Evolutionary conservation across 2,113 vertebrate genomes (phyloP), one percentile per base, ranked within the genome.

Genomic region (Neoarius graeffei): DNA sequence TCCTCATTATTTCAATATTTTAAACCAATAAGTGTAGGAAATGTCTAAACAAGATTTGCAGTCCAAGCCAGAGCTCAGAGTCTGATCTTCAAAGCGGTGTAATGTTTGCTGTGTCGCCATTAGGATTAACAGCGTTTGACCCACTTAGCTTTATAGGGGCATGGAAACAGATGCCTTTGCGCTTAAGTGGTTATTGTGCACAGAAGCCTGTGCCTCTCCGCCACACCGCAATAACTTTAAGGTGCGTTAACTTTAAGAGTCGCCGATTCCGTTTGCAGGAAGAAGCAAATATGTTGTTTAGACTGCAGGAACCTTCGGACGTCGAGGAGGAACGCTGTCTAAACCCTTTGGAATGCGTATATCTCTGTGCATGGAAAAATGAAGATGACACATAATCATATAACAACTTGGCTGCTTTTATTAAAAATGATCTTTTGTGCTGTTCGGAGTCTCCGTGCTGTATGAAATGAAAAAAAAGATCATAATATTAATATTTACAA

Each of bases 111-210:
- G 66, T 54, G 84, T 89, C 87, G 81, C 88, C 79, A 85, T 91
- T 83, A 88, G 84, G 91, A 89, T 90, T 91, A 91, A 90, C 91
- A 88, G 80, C 57, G 84, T 91, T 91, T 90, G 90, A 92, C 89
- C 91, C 90, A 90, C 85, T 92, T 92, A 88, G 86, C 90, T 90
- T 91, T 91, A 91, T 89, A 85, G 85, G 35, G n/a, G 66, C 67
- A 85, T 91, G 82, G 87, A 90, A 91, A 89, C 91, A 91, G 85
- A 91, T 88, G 89, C 85, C 81, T 88, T 35, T 88, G 59, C 73
- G 86, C 85, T 91, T 87, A 73, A 88, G 85, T 91, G 88, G 69
- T 86, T 88, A 87, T 90, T 91, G 88, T 84, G 80, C 66, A 85
- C 69, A 89, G 82, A 57, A 81, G 73, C 83, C 82, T 35, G 48